phyloP scores from a whole-genome alignment of 2,888 invertebrate species.

The Agrypnus murinus region DNA sequence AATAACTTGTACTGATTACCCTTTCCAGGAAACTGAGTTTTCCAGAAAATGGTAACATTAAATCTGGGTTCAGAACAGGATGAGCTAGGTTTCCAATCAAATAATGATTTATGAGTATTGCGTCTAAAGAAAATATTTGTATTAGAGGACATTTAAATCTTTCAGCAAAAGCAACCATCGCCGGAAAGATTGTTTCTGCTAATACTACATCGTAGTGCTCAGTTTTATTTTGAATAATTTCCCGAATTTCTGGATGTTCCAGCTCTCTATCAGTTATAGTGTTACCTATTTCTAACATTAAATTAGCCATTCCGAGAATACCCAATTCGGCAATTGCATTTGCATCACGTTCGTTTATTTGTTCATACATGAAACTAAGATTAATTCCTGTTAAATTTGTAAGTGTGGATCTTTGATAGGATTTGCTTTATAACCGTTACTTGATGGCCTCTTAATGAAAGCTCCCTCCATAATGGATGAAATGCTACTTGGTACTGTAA shows the following conservation, averaged over 20 bases:
- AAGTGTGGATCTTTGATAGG: slow-evolving; percentile 59
- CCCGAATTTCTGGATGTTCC: slow-evolving; percentile 35
- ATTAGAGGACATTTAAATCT: slow-evolving; percentile 18
- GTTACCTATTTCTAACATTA: no score
- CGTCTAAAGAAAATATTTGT: background rate
- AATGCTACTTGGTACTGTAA: slow-evolving; percentile 71
- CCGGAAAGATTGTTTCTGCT: slow-evolving; percentile 72
- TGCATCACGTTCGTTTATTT: background rate
- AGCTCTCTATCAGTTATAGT: no score
- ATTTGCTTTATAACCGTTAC: slow-evolving; percentile 68
- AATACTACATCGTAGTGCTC: slow-evolving; percentile 74
- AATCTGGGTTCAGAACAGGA: slow-evolving; percentile 2
- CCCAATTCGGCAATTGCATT: no score
- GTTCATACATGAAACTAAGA: slow-evolving; percentile 64
- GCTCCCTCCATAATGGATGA: slow-evolving; percentile 68
- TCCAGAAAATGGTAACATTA: background rate
- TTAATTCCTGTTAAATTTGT: slow-evolving; percentile 69
- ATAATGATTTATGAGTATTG: background rate
- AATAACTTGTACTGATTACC: no score
- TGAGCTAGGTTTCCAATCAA: slow-evolving; percentile 14
- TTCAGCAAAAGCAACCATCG: slow-evolving; percentile 59
- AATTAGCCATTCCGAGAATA: no score
- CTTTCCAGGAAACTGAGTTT: background rate
- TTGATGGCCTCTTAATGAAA: slow-evolving; percentile 71
- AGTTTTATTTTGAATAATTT: slow-evolving; percentile 56